phyloP scores from a whole-genome alignment of 2,797 vertebrate genomes.

The Chaunax sp. region DNA sequence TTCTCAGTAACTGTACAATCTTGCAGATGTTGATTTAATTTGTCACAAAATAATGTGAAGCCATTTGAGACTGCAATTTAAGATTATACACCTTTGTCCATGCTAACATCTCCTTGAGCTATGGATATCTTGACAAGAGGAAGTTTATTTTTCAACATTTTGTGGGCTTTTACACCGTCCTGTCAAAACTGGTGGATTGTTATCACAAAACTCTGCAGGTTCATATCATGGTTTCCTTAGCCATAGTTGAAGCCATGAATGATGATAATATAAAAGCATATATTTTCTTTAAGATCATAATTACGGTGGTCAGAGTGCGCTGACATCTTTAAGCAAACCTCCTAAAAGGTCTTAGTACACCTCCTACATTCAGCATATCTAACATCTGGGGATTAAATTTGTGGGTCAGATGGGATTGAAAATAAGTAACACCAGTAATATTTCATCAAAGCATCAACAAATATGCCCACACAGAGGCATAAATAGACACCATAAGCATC shows the following conservation, averaged over 20 bases:
- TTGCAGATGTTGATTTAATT: not conserved
- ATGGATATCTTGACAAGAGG: not conserved
- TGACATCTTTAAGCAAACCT: constrained; percentile 9
- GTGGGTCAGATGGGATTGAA: constrained; percentile 40
- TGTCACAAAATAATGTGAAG: not conserved
- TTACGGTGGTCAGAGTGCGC: not conserved
- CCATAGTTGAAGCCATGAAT: too few relatives aligned
- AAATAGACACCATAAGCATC: constrained; percentile 76
- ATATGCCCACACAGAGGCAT: constrained; percentile 77
- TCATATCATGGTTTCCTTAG: too few relatives aligned
- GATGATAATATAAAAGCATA: too few relatives aligned
- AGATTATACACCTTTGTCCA: not conserved
- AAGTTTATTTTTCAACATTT: not conserved
- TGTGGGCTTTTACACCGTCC: not conserved
- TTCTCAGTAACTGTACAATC: not conserved
- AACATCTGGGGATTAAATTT: constrained; percentile 52
- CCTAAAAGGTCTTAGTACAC: constrained; percentile 24
- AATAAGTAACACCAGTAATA: constrained; percentile 52
- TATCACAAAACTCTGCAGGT: not conserved
- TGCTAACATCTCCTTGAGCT: not conserved
- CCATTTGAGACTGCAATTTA: not conserved
- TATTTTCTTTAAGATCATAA: not conserved
- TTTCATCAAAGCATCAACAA: constrained; percentile 76
- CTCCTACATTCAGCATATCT: constrained; percentile 53
- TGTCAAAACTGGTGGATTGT: not conserved